phyloP scores from a whole-genome alignment of 2,888 invertebrate species.

The Oxyscelio sp. region DNA sequence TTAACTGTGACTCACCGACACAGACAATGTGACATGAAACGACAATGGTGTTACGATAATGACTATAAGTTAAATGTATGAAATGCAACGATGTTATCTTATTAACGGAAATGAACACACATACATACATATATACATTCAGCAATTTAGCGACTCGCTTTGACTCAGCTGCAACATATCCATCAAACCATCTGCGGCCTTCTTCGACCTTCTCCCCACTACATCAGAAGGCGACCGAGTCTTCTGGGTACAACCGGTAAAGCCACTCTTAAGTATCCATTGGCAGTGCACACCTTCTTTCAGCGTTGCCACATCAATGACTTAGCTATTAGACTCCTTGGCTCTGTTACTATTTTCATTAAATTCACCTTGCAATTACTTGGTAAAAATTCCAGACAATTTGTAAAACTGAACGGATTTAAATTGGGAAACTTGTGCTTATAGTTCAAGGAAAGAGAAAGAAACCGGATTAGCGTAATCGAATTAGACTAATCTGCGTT shows the following conservation, averaged over 20 bases:
- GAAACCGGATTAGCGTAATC: too few relatives aligned
- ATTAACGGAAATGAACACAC: constrained; percentile 72
- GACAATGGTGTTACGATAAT: constrained; percentile 46
- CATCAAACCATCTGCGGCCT: constrained; percentile 86
- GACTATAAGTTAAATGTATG: constrained; percentile 54
- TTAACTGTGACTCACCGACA: constrained; percentile 27
- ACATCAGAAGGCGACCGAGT: constrained; percentile 52
- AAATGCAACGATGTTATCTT: constrained; percentile 65
- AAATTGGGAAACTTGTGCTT: too few relatives aligned
- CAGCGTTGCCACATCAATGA: constrained; percentile 68
- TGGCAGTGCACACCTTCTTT: constrained; percentile 52
- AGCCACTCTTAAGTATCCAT: constrained; percentile 66
- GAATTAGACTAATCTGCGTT: too few relatives aligned
- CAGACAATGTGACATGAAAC: constrained; percentile 24
- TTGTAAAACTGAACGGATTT: too few relatives aligned
- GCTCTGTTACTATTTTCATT: constrained; percentile 13
- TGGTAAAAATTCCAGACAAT: too few relatives aligned
- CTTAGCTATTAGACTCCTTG: constrained; percentile 15
- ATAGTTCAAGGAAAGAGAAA: too few relatives aligned
- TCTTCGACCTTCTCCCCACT: constrained; percentile 87
- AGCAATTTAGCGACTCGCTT: constrained; percentile 62
- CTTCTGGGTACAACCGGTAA: constrained; percentile 78
- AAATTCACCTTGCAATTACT: neutral
- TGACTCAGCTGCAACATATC: constrained; percentile 63
- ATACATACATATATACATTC: constrained; percentile 62